Percentiles rank a stretch among this genome's conserved stretches.
Evolutionary conservation across 2,888 invertebrate species (phyloP).

Genomic region (Nemurella pictetii): DNA sequence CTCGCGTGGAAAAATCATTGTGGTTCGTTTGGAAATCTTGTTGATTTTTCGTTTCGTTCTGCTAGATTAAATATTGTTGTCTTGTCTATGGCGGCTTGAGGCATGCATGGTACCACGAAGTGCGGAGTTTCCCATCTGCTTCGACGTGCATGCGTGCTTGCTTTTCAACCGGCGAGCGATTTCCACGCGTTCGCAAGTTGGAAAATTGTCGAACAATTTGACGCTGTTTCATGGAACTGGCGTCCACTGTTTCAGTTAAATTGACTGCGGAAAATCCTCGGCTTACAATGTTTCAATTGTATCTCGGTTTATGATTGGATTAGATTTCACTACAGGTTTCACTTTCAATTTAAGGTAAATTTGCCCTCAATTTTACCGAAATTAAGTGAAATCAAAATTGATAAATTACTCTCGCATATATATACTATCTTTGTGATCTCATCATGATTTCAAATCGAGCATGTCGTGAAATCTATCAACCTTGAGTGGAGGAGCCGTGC

Average conservation of each 20-base stretch:
- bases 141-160: neutral
- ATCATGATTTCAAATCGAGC: too few relatives aligned
- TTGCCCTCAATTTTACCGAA: too few relatives aligned
- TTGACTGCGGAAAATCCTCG: too few relatives aligned
- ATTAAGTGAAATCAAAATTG: too few relatives aligned
- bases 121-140: neutral
- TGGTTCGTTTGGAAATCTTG: neutral
- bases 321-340: too few relatives aligned
- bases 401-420: too few relatives aligned
- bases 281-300: too few relatives aligned
- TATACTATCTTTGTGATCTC: too few relatives aligned
- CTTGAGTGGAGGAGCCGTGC: neutral
- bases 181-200: neutral
- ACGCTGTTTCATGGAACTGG: neutral
- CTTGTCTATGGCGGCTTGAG: neutral
- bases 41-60: constrained; percentile 17
- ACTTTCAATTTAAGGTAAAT: too few relatives aligned
- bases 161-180: neutral
- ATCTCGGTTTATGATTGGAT: too few relatives aligned
- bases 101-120: neutral
- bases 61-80: constrained; percentile 12
- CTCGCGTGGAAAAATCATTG: constrained; percentile 15
- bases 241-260: neutral
- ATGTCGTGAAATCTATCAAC: too few relatives aligned
- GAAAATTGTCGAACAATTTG: neutral